Base-by-base conservation (phyloP, 2,888 invertebrate genomes). In the Xanthia togata region DNA sequence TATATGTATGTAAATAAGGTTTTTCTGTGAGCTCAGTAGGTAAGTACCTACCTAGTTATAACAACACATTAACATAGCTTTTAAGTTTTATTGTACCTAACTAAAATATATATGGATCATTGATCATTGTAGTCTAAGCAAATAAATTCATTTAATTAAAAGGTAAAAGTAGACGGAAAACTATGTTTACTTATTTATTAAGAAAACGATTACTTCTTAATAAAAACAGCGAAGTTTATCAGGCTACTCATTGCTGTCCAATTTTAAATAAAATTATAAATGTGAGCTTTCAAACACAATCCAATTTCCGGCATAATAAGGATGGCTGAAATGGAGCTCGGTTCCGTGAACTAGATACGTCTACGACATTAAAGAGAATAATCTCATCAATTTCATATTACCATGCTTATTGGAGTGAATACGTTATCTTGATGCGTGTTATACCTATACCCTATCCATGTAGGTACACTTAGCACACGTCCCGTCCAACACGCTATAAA, bases 401-500 rank as follows among this genome's bases (percentile, higher is more conserved):
- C 26, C 59, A 53, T 44, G 26, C 44, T 31, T 53, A 60, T 65
- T 44, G 4, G 50, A 44, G 26, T 53, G 38, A 63, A 53, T 62
- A 38, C 1, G 14, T 38, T 47, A 47, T 26, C 62, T 47, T 38
- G 26, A 76, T 55, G 12, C 14, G 23, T 44, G 26, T 31, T 26
- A 31, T 41, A 17, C 26, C n/a, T 59, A 41, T 38, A 41, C 17
- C 35, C 38, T 63, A 63, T 31, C 26, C 31, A 59, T 5, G 4
- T 23, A 62, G 4, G 35, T 26, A 20, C 1, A 55, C 44, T 62
- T 63, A 31, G n/a, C 53, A 50, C 50, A 38, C 26, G 50, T 63
- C 17, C 11, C 6, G 3, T 35, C 41, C 23, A 69, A 78, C 55
- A 78, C n/a, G 69, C 57, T 82, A 53, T 78, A 68, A 79, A 68